phyloP scores from a whole-genome alignment of 2,113 vertebrate genomes.

The Caracal caracal region DNA sequence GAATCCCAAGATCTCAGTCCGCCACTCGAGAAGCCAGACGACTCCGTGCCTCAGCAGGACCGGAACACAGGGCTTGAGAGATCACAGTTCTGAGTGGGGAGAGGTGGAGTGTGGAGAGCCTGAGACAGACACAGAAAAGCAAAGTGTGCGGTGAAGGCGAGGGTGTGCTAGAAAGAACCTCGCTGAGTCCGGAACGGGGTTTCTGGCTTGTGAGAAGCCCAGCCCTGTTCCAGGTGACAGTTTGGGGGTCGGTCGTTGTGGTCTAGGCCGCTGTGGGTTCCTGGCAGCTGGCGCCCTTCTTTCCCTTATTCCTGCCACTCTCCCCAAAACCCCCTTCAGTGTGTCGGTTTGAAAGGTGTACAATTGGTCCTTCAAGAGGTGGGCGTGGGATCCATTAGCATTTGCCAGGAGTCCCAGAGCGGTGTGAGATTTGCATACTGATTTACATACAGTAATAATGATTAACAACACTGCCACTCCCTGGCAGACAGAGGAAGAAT shows the following conservation, averaged over 20 bases:
- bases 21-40: neutral
- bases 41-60: neutral
- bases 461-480: constrained; percentile 83
- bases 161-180: neutral
- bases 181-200: neutral
- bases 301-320: neutral
- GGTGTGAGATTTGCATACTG: constrained; percentile 71
- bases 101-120: neutral
- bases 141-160: neutral
- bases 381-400: constrained; percentile 58
- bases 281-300: neutral
- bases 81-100: neutral
- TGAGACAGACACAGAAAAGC: neutral
- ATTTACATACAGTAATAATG: constrained; percentile 81
- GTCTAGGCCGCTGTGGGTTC: neutral
- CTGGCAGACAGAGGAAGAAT: constrained; percentile 79
- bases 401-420: constrained; percentile 62
- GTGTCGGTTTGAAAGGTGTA: constrained; percentile 45
- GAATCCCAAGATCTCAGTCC: constrained; percentile 9
- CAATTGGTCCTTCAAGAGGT: constrained; percentile 60
- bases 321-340: neutral
- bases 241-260: neutral
- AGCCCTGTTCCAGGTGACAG: neutral
- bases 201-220: neutral
- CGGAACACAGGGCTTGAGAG: neutral